Conservation (phyloP, 2,113 vertebrate genomes). For the Syngnathoides biaculeatus region DNA sequence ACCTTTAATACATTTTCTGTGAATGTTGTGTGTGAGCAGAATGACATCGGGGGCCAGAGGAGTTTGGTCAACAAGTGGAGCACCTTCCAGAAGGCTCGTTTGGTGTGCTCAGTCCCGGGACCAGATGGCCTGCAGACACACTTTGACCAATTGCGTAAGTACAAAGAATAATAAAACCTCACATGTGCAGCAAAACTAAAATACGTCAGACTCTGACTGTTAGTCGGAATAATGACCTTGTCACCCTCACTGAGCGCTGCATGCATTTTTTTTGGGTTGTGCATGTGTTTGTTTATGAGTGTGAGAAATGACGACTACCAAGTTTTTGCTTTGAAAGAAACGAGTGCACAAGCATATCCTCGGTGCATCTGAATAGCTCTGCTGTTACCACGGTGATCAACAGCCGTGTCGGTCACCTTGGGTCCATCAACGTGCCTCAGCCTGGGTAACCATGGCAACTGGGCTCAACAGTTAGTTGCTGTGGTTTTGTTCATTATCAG, state of each 20-base stretch:
- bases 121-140: constrained; percentile 78
- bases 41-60: constrained; percentile 79
- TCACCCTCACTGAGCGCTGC: constrained; percentile 6
- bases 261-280: not conserved
- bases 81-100: constrained; percentile 79
- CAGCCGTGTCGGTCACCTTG: constrained; percentile 53
- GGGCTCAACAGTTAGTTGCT: constrained; percentile 42
- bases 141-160: constrained; percentile 81
- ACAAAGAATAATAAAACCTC: constrained; percentile 12
- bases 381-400: constrained; percentile 63
- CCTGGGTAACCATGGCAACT: constrained; percentile 60
- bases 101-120: constrained; percentile 77
- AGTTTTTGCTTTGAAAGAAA: constrained; percentile 18
- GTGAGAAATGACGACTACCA: not conserved
- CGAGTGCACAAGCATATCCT: constrained; percentile 7
- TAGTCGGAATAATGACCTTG: constrained; percentile 15
- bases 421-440: constrained; percentile 44
- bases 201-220: constrained; percentile 14
- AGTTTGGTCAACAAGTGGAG: constrained; percentile 82
- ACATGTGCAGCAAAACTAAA: constrained; percentile 10
- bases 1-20: not conserved
- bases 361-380: constrained; percentile 21
- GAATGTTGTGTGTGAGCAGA: constrained; percentile 49
- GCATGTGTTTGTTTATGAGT: constrained; percentile 7
- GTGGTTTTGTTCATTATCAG: constrained; percentile 45